phyloP scores from a whole-genome alignment of 2,113 vertebrate genomes.

The Chinchilla lanigera region DNA sequence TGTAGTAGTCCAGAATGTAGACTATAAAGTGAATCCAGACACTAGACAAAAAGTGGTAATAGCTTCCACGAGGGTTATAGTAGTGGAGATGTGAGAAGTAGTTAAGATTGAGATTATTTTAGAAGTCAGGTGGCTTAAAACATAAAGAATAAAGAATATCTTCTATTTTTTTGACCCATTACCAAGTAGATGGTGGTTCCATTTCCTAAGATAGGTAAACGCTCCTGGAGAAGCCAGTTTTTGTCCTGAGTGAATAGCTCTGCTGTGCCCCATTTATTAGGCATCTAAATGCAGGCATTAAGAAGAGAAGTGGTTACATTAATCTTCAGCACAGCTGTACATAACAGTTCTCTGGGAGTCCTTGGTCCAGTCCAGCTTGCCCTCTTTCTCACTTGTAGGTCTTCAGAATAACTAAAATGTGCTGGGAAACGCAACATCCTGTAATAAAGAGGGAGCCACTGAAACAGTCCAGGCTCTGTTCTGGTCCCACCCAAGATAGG shows the following conservation, averaged over 20 bases:
- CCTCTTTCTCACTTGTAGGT: neutral
- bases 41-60: neutral
- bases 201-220: constrained; percentile 43
- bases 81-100: constrained; percentile 22
- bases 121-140: neutral
- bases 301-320: neutral
- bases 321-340: neutral
- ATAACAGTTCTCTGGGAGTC: neutral
- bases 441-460: neutral
- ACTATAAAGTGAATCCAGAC: neutral
- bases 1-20: neutral
- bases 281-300: neutral
- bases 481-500: neutral
- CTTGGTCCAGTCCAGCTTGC: neutral
- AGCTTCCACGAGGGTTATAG: neutral
- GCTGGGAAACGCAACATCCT: neutral
- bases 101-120: constrained; percentile 19
- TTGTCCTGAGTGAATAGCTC: neutral
- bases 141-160: neutral
- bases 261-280: constrained; percentile 14
- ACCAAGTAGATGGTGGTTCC: neutral
- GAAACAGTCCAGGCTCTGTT: neutral
- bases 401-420: neutral
- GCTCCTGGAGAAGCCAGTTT: neutral
- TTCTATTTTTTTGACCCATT: neutral